phyloP scores from a whole-genome alignment of 2,113 vertebrate genomes.

The Cyanistes caeruleus region DNA sequence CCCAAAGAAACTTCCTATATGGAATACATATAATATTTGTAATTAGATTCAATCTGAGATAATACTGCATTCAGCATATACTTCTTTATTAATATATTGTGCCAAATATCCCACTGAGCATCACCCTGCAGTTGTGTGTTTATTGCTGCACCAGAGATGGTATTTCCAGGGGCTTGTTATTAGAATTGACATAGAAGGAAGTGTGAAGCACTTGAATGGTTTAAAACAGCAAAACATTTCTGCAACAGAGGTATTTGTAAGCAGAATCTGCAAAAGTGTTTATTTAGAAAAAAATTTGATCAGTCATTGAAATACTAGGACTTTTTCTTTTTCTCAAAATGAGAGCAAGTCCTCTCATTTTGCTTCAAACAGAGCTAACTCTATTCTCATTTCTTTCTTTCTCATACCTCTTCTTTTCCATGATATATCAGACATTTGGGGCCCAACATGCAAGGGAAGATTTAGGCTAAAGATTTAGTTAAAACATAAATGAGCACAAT shows the following conservation, averaged over 20 bases:
- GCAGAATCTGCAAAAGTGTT: not conserved
- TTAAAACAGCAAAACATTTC: not conserved
- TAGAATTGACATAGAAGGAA: not conserved
- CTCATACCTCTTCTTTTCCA: not conserved
- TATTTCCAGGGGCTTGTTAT: not conserved
- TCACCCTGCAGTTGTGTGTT: not conserved
- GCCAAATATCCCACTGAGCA: not conserved
- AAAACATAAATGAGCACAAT: not conserved
- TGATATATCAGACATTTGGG: not conserved
- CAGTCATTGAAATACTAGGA: not conserved
- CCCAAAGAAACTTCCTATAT: constrained; percentile 76
- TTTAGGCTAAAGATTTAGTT: not conserved
- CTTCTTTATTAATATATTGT: not conserved
- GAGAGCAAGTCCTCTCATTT: not conserved
- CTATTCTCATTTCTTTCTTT: not conserved
- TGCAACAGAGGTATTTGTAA: not conserved
- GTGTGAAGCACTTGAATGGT: not conserved
- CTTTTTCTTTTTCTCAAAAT: too few relatives aligned
- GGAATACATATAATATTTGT: not conserved
- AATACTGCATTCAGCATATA: not conserved
- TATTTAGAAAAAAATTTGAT: not conserved
- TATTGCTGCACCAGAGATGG: not conserved
- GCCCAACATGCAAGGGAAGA: not conserved
- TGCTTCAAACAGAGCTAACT: not conserved
- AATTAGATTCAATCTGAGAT: not conserved